Conservation (phyloP, 2,888 invertebrate genomes). For the Blomia tropicalis region DNA sequence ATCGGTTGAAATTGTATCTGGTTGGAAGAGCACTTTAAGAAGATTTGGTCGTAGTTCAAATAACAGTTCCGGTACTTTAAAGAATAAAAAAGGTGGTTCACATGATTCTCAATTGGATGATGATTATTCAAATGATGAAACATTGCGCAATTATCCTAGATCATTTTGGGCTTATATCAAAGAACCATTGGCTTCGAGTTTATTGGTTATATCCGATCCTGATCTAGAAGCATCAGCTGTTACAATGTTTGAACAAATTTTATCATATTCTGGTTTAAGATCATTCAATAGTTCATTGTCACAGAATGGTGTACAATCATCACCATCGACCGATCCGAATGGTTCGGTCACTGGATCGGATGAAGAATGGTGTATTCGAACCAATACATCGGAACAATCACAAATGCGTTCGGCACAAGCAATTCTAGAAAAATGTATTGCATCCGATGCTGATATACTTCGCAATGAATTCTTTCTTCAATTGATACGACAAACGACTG, state of each 20-base stretch:
- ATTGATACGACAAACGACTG: slow-evolving; percentile 76
- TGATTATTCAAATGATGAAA: slow-evolving; percentile 21
- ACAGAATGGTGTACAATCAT: background rate
- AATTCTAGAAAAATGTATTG: slow-evolving; percentile 74
- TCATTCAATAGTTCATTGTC: background rate
- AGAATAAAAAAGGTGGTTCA: slow-evolving; percentile 26
- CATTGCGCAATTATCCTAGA: slow-evolving; percentile 25
- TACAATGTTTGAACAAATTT: slow-evolving; percentile 70
- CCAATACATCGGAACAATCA: slow-evolving; percentile 49
- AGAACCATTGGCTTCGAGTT: slow-evolving; percentile 57
- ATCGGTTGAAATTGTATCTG: slow-evolving; percentile 58
- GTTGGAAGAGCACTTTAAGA: slow-evolving; percentile 69
- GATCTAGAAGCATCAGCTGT: slow-evolving; percentile 64
- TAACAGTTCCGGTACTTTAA: too few species aligned
- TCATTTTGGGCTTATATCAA: slow-evolving; percentile 67
- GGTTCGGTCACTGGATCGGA: background rate
- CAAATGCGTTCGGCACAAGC: slow-evolving; percentile 73
- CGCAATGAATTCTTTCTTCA: slow-evolving; percentile 79
- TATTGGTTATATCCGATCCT: slow-evolving; percentile 64
- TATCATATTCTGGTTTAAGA: slow-evolving; percentile 65
- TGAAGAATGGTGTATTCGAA: slow-evolving; percentile 17
- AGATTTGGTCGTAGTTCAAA: slow-evolving; percentile 62
- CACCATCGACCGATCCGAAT: background rate
- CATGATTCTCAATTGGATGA: slow-evolving; percentile 20
- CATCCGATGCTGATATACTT: slow-evolving; percentile 55